A percentile compares a stretch with the other conserved stretches of the same genome.
These are phyloP conservation scores for Micrasema minimum DNA, from an alignment of 1,140 invertebrate species.

Conservation along the genomic window DNA sequence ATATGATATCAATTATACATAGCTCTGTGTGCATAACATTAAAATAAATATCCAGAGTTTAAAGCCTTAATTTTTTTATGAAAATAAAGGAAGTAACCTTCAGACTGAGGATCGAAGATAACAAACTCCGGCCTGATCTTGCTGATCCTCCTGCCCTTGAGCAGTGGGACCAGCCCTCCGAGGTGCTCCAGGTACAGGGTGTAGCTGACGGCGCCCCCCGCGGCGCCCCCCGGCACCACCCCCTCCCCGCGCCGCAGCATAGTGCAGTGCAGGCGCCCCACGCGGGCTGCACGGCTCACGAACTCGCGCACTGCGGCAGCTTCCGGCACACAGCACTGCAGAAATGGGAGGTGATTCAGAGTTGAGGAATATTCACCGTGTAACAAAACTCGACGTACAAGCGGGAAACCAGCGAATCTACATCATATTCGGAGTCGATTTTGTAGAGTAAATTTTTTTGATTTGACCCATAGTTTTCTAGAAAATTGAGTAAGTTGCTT, in stretches of 20 bases:
- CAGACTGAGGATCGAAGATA: constrained; percentile 93
- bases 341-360: constrained; percentile 22
- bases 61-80: too few relatives aligned
- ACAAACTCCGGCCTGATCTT: constrained; percentile 98
- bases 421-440: too few relatives aligned
- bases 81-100: constrained; percentile 68
- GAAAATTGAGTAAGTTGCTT: too few relatives aligned
- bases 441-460: too few relatives aligned
- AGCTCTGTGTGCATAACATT: too few relatives aligned
- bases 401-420: too few relatives aligned
- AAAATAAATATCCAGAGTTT: too few relatives aligned
- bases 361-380: too few relatives aligned
- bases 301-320: constrained; percentile 88
- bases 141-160: constrained; percentile 95
- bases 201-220: constrained; percentile 81
- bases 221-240: constrained; percentile 68
- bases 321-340: constrained; percentile 94
- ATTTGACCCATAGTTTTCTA: too few relatives aligned
- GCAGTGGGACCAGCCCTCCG: constrained; percentile 93
- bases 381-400: too few relatives aligned
- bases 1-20: too few relatives aligned
- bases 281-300: constrained; percentile 86
- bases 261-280: constrained; percentile 91
- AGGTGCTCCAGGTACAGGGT: constrained; percentile 97
- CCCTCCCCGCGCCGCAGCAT: constrained; percentile 95